Percentiles rank a stretch among this genome's conserved stretches.
Conservation (phyloP, 2,113 vertebrate species). For the Phaetusa simplex region DNA sequence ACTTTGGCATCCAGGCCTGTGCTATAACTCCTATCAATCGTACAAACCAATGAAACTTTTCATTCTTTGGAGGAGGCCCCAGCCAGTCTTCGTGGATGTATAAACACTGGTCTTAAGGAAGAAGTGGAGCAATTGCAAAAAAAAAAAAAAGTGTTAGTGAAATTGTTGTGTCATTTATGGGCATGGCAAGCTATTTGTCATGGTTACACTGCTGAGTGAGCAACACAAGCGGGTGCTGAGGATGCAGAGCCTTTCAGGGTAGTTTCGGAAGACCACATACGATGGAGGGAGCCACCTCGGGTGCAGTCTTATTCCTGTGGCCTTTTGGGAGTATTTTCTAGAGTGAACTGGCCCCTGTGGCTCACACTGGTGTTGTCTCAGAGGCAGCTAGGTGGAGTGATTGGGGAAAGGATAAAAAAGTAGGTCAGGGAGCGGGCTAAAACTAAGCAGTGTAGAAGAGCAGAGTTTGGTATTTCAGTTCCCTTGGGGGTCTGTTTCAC, state of each 20-base stretch:
- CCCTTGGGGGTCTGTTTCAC: neutral
- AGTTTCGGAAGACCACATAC: accelerated
- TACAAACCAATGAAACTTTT: neutral
- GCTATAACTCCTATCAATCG: neutral
- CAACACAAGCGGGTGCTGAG: accelerated
- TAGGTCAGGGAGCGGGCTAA: neutral
- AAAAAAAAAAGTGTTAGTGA: neutral
- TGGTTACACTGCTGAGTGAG: neutral
- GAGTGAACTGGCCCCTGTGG: neutral
- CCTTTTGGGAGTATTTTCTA: neutral
- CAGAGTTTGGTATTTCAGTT: neutral
- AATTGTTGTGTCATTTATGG: neutral
- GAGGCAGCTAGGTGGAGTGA: neutral
- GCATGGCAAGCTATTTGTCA: neutral
- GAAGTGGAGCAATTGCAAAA: neutral
- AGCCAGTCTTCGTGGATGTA: neutral
- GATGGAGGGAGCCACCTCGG: neutral
- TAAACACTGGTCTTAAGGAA: neutral
- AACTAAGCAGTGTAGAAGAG: neutral
- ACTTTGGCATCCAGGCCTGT: neutral
- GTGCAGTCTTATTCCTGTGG: neutral
- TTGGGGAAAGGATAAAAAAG: neutral
- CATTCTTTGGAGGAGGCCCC: neutral
- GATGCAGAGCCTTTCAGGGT: accelerated
- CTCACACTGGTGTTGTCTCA: accelerated